Conservation (phyloP, 2,797 vertebrate species). For the Eulemur rubriventer region DNA sequence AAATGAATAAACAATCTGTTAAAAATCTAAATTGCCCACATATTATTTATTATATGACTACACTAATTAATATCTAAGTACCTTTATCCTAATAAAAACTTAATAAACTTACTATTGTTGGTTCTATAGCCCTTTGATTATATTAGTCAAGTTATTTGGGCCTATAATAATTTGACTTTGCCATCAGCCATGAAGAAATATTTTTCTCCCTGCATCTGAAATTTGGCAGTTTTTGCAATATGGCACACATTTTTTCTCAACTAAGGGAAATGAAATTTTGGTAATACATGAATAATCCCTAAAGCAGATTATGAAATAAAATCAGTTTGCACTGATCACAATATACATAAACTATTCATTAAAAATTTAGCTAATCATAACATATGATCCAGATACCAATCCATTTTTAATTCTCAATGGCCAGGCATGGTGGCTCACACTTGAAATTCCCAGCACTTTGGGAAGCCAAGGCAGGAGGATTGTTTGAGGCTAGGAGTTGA, state of each 20-base stretch:
- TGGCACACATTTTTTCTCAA: background rate
- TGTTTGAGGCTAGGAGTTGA: too few species aligned
- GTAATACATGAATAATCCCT: background rate
- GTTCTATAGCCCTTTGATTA: background rate
- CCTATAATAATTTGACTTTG: background rate
- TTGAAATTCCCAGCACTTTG: too few species aligned
- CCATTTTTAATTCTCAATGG: background rate
- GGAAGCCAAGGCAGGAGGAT: too few species aligned
- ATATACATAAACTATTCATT: background rate
- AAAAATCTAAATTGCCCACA: background rate
- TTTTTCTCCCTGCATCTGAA: background rate
- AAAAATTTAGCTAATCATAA: background rate
- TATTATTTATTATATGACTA: background rate
- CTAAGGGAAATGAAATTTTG: background rate
- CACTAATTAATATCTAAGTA: background rate
- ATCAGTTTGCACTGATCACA: background rate
- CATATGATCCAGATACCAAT: background rate
- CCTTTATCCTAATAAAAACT: background rate
- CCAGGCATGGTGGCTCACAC: too few species aligned
- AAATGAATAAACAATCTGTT: background rate
- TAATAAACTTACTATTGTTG: background rate
- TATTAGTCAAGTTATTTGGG: background rate
- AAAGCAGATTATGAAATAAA: background rate
- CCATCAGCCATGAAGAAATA: background rate
- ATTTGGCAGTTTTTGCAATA: background rate